phyloP scores from a whole-genome alignment of 2,888 invertebrate genomes.

The Crepidodera aurea region DNA sequence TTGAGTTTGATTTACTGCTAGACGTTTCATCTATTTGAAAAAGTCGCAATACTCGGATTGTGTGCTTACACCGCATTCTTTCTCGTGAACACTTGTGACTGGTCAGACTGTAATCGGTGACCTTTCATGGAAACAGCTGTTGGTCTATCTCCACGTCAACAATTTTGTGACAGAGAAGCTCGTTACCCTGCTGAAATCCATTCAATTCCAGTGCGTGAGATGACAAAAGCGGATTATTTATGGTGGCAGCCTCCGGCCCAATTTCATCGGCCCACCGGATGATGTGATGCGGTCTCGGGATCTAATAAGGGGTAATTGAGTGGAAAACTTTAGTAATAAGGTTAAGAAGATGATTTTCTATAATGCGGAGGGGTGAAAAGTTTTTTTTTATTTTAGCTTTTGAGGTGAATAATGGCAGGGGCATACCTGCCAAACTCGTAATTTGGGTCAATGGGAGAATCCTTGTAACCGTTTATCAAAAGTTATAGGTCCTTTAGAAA shows the following conservation, averaged over 20 bases:
- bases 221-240: slow-evolving; percentile 21
- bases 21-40: no score
- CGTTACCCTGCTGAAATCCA: slow-evolving; percentile 18
- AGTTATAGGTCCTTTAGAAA: no score
- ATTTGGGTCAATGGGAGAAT: background rate
- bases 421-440: background rate
- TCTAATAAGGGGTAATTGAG: slow-evolving; percentile 38
- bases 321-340: slow-evolving; percentile 33
- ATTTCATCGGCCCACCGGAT: background rate
- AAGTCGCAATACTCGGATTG: no score
- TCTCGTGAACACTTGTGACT: no score
- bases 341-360: slow-evolving; percentile 28
- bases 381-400: background rate
- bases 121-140: slow-evolving; percentile 35
- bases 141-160: slow-evolving; percentile 28
- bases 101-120: slow-evolving; percentile 14
- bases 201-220: slow-evolving; percentile 16
- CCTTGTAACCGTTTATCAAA: no score
- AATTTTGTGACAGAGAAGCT: slow-evolving; percentile 21
- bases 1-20: no score
- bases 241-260: background rate
- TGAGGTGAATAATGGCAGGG: background rate
- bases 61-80: no score
- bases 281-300: slow-evolving; percentile 21
- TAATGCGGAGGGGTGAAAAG: slow-evolving; percentile 3